A percentile compares a stretch with the other conserved stretches of the same genome.
Evolutionary conservation across 1,140 invertebrate species (phyloP).

Genomic region (Drosophila orosa): DNA sequence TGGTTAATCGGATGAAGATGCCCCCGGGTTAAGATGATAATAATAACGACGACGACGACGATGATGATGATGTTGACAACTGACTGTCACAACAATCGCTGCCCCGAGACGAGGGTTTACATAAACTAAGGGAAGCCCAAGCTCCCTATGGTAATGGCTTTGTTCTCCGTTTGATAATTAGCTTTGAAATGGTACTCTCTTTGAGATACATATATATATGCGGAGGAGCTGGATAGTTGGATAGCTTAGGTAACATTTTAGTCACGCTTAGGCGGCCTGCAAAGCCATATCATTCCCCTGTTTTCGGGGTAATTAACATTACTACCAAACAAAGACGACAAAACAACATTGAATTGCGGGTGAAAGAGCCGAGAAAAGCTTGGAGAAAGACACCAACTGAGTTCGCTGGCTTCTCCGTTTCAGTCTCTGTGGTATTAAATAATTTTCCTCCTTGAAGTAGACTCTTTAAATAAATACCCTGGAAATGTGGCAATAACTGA

Average conservation of each 20-base stretch:
- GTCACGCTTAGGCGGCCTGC: constrained; percentile 74
- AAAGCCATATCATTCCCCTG: constrained; percentile 63
- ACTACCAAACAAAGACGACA: constrained; percentile 43
- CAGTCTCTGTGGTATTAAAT: constrained; percentile 51
- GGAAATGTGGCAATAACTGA: constrained; percentile 50
- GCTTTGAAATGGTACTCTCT: constrained; percentile 44
- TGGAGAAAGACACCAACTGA: constrained; percentile 29
- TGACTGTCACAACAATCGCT: constrained; percentile 32
- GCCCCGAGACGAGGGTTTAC: constrained; percentile 49
- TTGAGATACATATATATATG: constrained; percentile 21
- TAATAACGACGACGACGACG: constrained; percentile 7
- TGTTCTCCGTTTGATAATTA: constrained; percentile 60
- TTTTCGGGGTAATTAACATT: constrained; percentile 70
- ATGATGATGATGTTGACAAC: constrained; percentile 28
- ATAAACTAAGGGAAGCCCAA: constrained; percentile 46
- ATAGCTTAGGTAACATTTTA: constrained; percentile 76
- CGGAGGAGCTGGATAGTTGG: constrained; percentile 11
- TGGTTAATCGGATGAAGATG: constrained; percentile 35
- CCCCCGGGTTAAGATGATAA: constrained; percentile 11
- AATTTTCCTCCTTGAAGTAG: constrained; percentile 44
- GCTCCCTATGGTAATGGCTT: constrained; percentile 64
- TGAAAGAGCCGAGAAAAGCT: constrained; percentile 21
- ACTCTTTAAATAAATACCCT: constrained; percentile 47
- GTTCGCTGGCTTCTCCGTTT: constrained; percentile 34
- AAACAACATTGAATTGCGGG: constrained; percentile 22